These are phyloP conservation scores for Pinna nobilis DNA, from an alignment of 1,140 invertebrate genomes.

Conservation along the genomic window DNA sequence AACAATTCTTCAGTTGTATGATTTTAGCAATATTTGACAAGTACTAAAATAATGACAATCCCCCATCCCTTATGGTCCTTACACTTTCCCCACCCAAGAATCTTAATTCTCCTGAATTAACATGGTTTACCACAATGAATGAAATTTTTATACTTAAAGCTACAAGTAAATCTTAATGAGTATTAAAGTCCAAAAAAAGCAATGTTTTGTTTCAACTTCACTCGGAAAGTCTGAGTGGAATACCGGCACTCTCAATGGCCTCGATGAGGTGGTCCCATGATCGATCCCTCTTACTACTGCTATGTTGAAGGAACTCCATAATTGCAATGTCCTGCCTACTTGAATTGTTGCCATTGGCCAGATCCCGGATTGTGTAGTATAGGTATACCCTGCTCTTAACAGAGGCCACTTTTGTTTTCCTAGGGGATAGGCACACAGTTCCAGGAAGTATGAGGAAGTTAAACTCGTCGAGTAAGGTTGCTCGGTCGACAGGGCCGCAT, in stretches of 20 bases:
- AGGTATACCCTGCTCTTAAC: background rate
- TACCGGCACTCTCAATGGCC: background rate
- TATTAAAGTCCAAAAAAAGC: background rate
- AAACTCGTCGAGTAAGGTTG: background rate
- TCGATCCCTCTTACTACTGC: background rate
- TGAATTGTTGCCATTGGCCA: background rate
- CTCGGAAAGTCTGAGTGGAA: background rate
- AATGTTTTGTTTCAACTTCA: background rate
- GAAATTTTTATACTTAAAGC: background rate
- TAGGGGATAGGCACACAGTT: background rate
- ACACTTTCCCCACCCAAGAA: conserved; percentile 10
- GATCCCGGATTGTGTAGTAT: background rate
- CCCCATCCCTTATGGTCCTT: too few relatives aligned
- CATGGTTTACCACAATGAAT: background rate
- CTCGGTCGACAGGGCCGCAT: background rate
- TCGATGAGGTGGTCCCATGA: background rate
- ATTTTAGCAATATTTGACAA: too few relatives aligned
- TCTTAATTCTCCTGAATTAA: conserved; percentile 18
- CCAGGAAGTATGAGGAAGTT: background rate
- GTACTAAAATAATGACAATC: too few relatives aligned
- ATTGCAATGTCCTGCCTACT: background rate
- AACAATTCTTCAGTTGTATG: too few relatives aligned
- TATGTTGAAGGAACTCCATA: background rate
- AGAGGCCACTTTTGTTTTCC: background rate
- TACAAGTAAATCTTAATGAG: background rate